phyloP scores from a whole-genome alignment of 1,140 invertebrate genomes.

The Danaus melanippus region DNA sequence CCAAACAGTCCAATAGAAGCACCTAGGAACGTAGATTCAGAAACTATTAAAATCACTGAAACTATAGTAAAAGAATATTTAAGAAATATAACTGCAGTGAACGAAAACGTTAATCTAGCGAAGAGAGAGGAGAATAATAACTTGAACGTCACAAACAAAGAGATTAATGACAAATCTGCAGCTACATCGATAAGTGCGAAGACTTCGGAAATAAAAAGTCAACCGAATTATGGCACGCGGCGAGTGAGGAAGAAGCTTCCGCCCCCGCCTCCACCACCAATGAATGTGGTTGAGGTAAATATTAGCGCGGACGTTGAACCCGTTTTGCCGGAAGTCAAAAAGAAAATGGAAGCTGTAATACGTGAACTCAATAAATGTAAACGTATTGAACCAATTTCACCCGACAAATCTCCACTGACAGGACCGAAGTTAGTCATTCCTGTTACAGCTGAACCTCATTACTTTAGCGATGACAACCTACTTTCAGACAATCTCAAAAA shows the following conservation, averaged over 20 bases:
- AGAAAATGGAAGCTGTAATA: conserved; percentile 74
- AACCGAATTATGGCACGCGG: conserved; percentile 46
- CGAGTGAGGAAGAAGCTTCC: conserved; percentile 58
- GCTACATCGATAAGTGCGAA: conserved; percentile 1
- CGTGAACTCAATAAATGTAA: conserved; percentile 67
- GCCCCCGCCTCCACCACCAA: conserved; percentile 62
- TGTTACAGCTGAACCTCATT: conserved; percentile 51
- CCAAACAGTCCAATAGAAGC: conserved; percentile 22
- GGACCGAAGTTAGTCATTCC: conserved; percentile 62
- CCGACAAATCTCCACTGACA: conserved; percentile 32
- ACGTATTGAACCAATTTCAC: conserved; percentile 45
- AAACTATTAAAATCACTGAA: conserved; percentile 27
- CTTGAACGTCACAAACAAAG: conserved; percentile 14
- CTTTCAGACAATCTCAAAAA: conserved; percentile 31
- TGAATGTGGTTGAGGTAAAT: conserved; percentile 20
- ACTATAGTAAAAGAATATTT: conserved; percentile 22
- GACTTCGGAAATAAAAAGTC: conserved; percentile 34
- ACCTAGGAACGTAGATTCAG: conserved; percentile 25
- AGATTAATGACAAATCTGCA: conserved; percentile 10
- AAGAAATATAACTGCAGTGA: conserved; percentile 14
- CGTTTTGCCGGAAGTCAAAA: conserved; percentile 68
- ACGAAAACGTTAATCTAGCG: conserved; percentile 6
- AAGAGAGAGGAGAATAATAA: conserved; percentile 14
- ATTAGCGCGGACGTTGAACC: conserved; percentile 32
- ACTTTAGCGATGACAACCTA: conserved; percentile 46